These are phyloP conservation scores for Erebia ligea DNA, from an alignment of 2,888 invertebrate genomes.

Conservation along the genomic window DNA sequence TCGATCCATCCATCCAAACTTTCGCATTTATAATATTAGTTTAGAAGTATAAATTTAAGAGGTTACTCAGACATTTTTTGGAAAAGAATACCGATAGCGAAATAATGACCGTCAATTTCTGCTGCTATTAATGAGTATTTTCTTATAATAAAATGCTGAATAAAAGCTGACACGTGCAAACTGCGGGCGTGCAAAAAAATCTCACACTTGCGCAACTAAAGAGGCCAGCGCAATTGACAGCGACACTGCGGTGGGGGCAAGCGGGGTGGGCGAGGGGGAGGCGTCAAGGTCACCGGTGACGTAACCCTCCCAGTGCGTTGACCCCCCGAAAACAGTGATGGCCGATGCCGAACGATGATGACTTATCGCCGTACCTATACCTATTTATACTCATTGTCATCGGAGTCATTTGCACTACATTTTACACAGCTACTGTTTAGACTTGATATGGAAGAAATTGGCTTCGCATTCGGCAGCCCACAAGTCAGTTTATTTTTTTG, in stretches of 20 bases:
- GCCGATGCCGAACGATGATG: conserved; percentile 50
- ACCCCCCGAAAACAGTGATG: conserved; percentile 70
- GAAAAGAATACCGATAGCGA: too few species aligned
- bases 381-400: conserved; percentile 9
- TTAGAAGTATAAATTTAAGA: too few species aligned
- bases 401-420: conserved; percentile 7
- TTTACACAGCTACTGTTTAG: conserved; percentile 9
- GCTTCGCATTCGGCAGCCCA: too few species aligned
- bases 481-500: too few species aligned
- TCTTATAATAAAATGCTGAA: neutral
- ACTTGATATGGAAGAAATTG: neutral
- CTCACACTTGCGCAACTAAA: conserved; percentile 25
- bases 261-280: conserved; percentile 40
- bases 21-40: too few species aligned
- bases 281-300: conserved; percentile 81
- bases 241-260: conserved; percentile 44
- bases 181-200: conserved; percentile 27
- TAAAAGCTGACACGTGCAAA: conserved; percentile 29
- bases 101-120: neutral
- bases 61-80: too few species aligned
- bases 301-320: conserved; percentile 73
- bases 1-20: too few species aligned
- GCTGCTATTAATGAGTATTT: neutral
- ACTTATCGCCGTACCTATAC: conserved; percentile 35
- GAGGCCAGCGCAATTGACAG: conserved; percentile 47